These are phyloP conservation scores for Papilio gigon DNA, from an alignment of 2,888 invertebrate species.

Conservation along the genomic window DNA sequence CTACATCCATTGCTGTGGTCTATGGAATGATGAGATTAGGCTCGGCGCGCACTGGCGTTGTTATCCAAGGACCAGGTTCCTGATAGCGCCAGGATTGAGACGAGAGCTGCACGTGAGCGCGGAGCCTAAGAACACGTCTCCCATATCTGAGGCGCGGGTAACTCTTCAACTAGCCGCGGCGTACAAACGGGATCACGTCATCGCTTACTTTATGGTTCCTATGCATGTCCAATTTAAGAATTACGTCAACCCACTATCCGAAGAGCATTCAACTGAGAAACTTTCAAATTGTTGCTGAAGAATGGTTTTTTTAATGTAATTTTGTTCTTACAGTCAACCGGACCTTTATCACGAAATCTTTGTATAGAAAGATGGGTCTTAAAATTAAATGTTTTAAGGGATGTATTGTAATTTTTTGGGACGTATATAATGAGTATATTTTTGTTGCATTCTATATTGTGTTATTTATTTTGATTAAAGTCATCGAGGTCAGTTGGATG, in stretches of 20 bases:
- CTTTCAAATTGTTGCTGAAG: background rate
- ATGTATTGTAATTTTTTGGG: background rate
- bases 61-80: constrained; percentile 61
- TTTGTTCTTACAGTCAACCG: too few relatives aligned
- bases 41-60: constrained; percentile 64
- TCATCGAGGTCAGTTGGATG: background rate
- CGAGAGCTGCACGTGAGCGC: constrained; percentile 56
- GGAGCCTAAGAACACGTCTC: constrained; percentile 54
- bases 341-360: too few relatives aligned
- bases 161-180: constrained; percentile 62
- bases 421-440: background rate
- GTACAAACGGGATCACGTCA: constrained; percentile 62
- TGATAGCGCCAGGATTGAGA: constrained; percentile 62
- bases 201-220: constrained; percentile 62
- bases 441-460: background rate
- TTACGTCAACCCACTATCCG: constrained; percentile 44
- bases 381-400: background rate
- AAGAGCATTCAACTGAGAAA: constrained; percentile 23
- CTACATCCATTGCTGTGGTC: constrained; percentile 60
- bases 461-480: background rate
- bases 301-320: background rate
- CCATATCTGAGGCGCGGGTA: constrained; percentile 51
- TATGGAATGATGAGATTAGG: constrained; percentile 60
- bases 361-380: too few relatives aligned
- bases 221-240: constrained; percentile 61